phyloP scores from a whole-genome alignment of 2,113 vertebrate species.

The Nematolebias whitei region DNA sequence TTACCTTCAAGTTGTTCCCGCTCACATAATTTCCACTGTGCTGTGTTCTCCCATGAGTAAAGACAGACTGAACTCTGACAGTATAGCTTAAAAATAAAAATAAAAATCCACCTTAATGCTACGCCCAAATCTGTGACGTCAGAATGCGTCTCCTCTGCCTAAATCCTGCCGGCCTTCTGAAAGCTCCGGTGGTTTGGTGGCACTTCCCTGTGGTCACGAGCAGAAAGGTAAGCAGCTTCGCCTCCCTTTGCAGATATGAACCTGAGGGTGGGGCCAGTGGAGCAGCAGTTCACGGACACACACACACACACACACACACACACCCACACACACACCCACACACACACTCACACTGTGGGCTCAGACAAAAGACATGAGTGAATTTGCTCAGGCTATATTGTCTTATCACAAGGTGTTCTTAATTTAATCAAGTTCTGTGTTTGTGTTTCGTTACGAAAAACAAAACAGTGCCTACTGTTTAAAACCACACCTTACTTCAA shows the following conservation, averaged over 20 bases:
- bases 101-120: conserved; percentile 68
- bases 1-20: conserved; percentile 67
- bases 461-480: conserved; percentile 27
- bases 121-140: conserved; percentile 72
- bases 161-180: conserved; percentile 44
- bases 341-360: conserved; percentile 8
- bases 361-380: not conserved
- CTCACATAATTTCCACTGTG: conserved; percentile 61
- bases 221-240: conserved; percentile 77
- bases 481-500: conserved; percentile 57
- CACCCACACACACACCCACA: conserved; percentile 4
- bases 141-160: conserved; percentile 54
- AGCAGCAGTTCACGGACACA: conserved; percentile 10
- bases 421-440: conserved; percentile 47
- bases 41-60: conserved; percentile 52
- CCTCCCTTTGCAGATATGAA: conserved; percentile 61
- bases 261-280: conserved; percentile 55
- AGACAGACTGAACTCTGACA: conserved; percentile 42
- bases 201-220: conserved; percentile 46
- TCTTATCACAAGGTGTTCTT: conserved; percentile 10
- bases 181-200: conserved; percentile 41
- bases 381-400: not conserved
- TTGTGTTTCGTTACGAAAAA: conserved; percentile 39
- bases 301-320: not conserved
- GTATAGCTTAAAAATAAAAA: conserved; percentile 18